These are phyloP conservation scores for Eucera pruinosa DNA, from an alignment of 2,888 invertebrate genomes.

Conservation along the genomic window DNA sequence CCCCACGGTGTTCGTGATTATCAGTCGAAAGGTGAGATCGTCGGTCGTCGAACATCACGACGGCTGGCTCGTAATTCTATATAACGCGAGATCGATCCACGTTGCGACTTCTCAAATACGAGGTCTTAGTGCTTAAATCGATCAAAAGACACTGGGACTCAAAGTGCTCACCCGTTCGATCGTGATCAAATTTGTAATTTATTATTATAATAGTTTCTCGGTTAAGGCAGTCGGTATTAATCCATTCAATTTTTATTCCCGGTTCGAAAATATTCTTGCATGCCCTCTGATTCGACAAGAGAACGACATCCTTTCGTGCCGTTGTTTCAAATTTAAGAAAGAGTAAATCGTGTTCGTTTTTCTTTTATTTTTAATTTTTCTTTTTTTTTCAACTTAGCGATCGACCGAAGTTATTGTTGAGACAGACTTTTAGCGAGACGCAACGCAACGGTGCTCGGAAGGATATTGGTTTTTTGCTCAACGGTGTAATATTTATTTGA, in stretches of 20 bases:
- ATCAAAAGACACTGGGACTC: constrained; percentile 41
- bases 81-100: background rate
- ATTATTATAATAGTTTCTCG: constrained; percentile 46
- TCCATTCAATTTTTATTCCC: constrained; percentile 13
- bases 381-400: background rate
- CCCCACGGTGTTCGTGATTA: constrained; percentile 11
- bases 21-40: constrained; percentile 47
- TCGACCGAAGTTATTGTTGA: background rate
- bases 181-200: constrained; percentile 54
- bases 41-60: constrained; percentile 10
- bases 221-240: constrained; percentile 29
- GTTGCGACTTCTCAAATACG: constrained; percentile 9
- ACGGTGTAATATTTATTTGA: constrained; percentile 73
- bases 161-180: constrained; percentile 33
- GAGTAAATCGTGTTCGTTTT: constrained; percentile 9
- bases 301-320: constrained; percentile 9
- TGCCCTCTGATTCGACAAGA: background rate
- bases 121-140: constrained; percentile 28
- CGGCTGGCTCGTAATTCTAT: constrained; percentile 5
- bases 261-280: constrained; percentile 10
- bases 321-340: constrained; percentile 10
- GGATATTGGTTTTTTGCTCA: constrained; percentile 73
- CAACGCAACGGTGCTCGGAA: constrained; percentile 33
- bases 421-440: no score
- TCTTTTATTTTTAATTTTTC: background rate